Evolutionary conservation across 2,888 invertebrate genomes (phyloP).

Genomic region (Phaedon cochleariae): DNA sequence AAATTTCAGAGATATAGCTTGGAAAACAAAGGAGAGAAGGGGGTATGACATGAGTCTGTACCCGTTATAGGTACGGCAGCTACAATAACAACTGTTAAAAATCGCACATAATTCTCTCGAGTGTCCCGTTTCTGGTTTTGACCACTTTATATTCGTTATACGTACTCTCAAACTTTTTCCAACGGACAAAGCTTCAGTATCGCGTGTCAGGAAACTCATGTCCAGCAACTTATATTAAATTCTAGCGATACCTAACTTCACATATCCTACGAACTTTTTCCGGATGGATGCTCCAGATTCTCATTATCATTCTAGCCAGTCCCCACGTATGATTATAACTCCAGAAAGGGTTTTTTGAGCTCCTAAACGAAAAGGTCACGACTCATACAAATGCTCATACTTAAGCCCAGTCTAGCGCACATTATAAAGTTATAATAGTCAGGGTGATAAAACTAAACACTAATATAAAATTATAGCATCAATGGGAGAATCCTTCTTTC

Average conservation of each 20-base stretch:
- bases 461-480: too few species aligned
- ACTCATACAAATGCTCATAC: slow-evolving; percentile 13
- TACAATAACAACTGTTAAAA: too few species aligned
- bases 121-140: too few species aligned
- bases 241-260: slow-evolving; percentile 10
- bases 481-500: too few species aligned
- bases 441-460: neutral
- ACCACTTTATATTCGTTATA: too few species aligned
- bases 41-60: too few species aligned
- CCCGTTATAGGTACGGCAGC: too few species aligned
- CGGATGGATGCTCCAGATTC: neutral
- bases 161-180: neutral
- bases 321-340: slow-evolving; percentile 21
- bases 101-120: too few species aligned
- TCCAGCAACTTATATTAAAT: slow-evolving; percentile 13
- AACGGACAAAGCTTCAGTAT: neutral
- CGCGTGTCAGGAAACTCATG: slow-evolving; percentile 2
- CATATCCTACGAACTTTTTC: slow-evolving; percentile 11
- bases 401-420: slow-evolving; percentile 10
- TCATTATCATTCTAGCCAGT: slow-evolving; percentile 6
- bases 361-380: slow-evolving; percentile 12
- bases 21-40: too few species aligned
- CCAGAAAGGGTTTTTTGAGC: slow-evolving; percentile 2
- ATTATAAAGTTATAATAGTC: slow-evolving; percentile 15
- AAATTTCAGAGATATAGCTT: too few species aligned